Conservation (phyloP, 2,797 vertebrate species). For the Cebuella pygmaea region DNA sequence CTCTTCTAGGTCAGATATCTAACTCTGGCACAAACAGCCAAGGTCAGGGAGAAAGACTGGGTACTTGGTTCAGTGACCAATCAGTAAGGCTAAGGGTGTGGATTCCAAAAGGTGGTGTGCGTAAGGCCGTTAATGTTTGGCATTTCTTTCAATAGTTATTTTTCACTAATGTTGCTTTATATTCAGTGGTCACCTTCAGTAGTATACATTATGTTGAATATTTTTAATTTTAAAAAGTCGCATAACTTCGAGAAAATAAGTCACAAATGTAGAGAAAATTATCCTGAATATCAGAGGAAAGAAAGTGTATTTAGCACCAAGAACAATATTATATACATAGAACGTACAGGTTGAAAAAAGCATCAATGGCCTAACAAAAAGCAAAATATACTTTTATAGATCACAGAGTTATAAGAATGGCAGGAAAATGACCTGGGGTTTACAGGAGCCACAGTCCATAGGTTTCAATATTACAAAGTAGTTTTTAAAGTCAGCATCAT, state of each 20-base stretch:
- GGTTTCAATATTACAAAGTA: constrained; percentile 44
- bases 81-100: background rate
- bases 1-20: background rate
- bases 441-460: constrained; percentile 50
- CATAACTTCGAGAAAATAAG: constrained; percentile 65
- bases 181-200: constrained; percentile 56
- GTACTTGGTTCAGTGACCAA: background rate
- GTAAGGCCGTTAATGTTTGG: background rate
- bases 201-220: constrained; percentile 15
- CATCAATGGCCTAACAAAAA: constrained; percentile 59
- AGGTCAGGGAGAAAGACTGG: background rate
- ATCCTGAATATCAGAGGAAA: constrained; percentile 70
- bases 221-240: constrained; percentile 71
- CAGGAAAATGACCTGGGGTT: constrained; percentile 47
- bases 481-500: background rate
- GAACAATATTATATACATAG: constrained; percentile 65
- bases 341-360: constrained; percentile 68
- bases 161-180: constrained; percentile 34
- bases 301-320: constrained; percentile 77
- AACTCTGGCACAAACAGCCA: background rate
- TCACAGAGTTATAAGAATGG: constrained; percentile 26
- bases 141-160: background rate
- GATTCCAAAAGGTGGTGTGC: background rate
- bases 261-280: constrained; percentile 63
- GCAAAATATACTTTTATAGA: constrained; percentile 57